Base-by-base conservation (phyloP, 2,797 vertebrate species). In the Enteromius argenteus region DNA sequence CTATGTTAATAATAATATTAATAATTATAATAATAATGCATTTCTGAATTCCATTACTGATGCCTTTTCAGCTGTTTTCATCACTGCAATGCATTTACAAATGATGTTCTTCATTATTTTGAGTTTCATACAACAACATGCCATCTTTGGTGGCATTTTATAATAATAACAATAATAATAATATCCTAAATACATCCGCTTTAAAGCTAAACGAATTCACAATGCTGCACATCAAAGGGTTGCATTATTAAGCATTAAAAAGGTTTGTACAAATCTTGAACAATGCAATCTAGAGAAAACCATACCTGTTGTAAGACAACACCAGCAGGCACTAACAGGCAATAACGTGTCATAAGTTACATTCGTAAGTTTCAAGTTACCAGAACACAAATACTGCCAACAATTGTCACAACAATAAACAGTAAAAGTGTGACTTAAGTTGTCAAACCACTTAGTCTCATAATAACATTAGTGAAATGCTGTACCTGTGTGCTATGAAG, bases 401-500 rank as follows among this genome's bases (percentile, higher is more conserved):
- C 11, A 13, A 32, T n/a, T 71, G 21, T 53, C 4, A 71, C 9
- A 8, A 21, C 1, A 5, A 32, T 30, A n/a, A 72, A 30, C 21
- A 76, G 39, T 8, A 2, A 44, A 3, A 42, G 53, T 46, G 21
- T 11, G n/a, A 69, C 14, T 53, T 56, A 9, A 68, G 32, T 21
- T 30, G 23, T 1, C 46, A 4, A 56, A 49, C 23, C 14, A 11
- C 13, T n/a, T 7, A 17, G 2, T 11, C 23, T 39, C 10, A 32
- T 2, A 72, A 5, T 62, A 60, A 14, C 51, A 80, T 10, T 13
- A 83, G 58, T 67, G 53, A 21, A 83, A 78, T 62, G 44, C 42
- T 35, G 58, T 81, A 88, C 87, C 87, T 88, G 80, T 83, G 71
- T 56, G 75, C 72, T 82, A 69, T 27, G 72, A 68, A 17, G 60